Base-by-base conservation (phyloP, 1,140 invertebrate genomes). In the Bombus waltoni region DNA sequence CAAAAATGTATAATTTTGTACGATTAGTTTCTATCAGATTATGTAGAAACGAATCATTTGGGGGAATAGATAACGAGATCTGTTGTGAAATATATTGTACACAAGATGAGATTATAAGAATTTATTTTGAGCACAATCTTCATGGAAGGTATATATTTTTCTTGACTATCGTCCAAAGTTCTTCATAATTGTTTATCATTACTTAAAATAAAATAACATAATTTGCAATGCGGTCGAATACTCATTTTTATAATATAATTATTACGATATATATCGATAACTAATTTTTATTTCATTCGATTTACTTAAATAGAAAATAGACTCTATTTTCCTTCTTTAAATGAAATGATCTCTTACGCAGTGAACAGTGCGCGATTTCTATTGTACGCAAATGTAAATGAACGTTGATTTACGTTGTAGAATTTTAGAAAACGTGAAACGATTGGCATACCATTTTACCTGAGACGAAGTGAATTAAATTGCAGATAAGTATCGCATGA, bases 71-170 rank as follows among this genome's bases (percentile, higher is more conserved):
- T 47, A 38, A 11, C 42, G 40, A 35, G 81, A 57, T 38, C 6
- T 2, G 13, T 28, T 62, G 66, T 78, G 68, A 79, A 72, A 72
- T 71, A 80, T 59, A 72, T 62, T 84, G 53, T 84, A 84, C 32
- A 84, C 76, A 71, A 47, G 40, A 71, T 25, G 47, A 62, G 28
- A 80, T 72, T 71, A 53, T 32, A 62, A 15, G 40, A 47, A 72
- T 28, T 80, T 85, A 85, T 85, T 80, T 85, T 85, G 25, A 28
- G 28, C 83, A 73, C 40, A 73, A 72, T 47, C 32, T 44, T 44
- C 18, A 32, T 40, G 28, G 11, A n/a, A 38, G 9, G 80, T 65
- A 35, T 44, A 79, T 84, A 84, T 80, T 80, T 84, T 84, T 84
- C 57, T 53, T 40, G 32, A 40, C 57, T 42, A 40, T 62, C 38